These are phyloP conservation scores for Vannuccia rotundouncinata DNA, from an alignment of 2,888 invertebrate genomes.

Conservation along the genomic window DNA sequence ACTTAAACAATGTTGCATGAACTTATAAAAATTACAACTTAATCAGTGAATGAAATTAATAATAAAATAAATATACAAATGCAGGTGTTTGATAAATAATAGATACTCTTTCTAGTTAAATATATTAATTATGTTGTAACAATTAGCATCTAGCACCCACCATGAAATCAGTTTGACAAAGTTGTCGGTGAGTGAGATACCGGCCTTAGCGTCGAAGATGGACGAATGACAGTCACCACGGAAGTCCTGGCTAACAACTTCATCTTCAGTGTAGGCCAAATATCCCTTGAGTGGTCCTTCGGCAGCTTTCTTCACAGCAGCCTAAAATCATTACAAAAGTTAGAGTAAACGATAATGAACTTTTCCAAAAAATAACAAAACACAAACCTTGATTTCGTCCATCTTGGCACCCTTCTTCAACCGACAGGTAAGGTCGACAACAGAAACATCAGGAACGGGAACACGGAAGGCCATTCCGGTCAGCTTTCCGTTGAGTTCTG, in stretches of 20 bases:
- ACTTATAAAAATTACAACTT: too few species aligned
- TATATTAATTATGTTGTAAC: too few species aligned
- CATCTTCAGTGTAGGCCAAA: conserved; percentile 87
- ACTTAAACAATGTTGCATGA: too few species aligned
- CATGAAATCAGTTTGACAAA: conserved; percentile 97
- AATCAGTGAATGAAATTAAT: too few species aligned
- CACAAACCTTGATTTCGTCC: conserved; percentile 84
- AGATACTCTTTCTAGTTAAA: too few species aligned
- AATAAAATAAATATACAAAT: too few species aligned
- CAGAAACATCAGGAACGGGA: conserved; percentile 90
- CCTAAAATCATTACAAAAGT: too few species aligned
- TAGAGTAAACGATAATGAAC: too few species aligned
- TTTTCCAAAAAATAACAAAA: too few species aligned
- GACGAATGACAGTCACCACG: conserved; percentile 81
- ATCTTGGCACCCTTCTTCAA: conserved; percentile 64
- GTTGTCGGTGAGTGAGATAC: conserved; percentile 82
- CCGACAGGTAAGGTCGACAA: conserved; percentile 84
- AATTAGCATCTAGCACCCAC: too few species aligned
- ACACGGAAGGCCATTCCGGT: conserved; percentile 99
- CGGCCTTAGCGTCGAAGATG: conserved; percentile 92
- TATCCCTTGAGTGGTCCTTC: conserved; percentile 80
- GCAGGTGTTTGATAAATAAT: too few species aligned
- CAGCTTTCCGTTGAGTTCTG: conserved; percentile 83
- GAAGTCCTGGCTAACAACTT: conserved; percentile 92
- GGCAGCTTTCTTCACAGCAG: conserved; percentile 71